A percentile compares a stretch with the other conserved stretches of the same genome.
These are phyloP conservation scores for Oikopleura dioica DNA, from an alignment of 23 tunicate genomes.

Conservation along the genomic window DNA sequence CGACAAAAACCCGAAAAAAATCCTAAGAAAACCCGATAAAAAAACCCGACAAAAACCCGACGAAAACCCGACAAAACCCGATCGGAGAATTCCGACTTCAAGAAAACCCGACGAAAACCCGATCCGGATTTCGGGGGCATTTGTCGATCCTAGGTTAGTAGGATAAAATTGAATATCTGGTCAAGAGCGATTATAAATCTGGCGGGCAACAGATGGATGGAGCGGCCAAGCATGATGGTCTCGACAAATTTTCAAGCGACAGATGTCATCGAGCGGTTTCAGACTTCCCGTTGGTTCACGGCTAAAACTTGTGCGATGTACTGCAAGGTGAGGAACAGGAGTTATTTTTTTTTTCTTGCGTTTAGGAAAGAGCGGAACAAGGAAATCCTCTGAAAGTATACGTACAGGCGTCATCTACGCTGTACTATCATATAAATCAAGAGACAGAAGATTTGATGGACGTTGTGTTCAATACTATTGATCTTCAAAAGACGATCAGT, in stretches of 20 bases:
- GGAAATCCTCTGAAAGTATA: neutral
- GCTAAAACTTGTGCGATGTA: neutral
- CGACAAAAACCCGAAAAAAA: too few relatives aligned
- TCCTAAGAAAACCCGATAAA: too few relatives aligned
- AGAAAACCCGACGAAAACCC: too few relatives aligned
- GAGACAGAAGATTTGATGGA: slow-evolving; percentile 11
- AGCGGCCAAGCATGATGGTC: neutral
- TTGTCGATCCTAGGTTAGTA: too few relatives aligned
- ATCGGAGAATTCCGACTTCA: too few relatives aligned
- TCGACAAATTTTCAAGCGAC: neutral
- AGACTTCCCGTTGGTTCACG: slow-evolving; percentile 1
- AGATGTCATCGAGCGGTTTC: neutral
- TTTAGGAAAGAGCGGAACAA: neutral
- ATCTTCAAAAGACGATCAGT: too few relatives aligned
- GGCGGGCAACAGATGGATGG: neutral
- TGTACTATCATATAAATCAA: neutral
- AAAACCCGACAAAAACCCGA: too few relatives aligned
- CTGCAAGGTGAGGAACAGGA: neutral
- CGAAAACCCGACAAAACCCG: too few relatives aligned
- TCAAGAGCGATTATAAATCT: neutral
- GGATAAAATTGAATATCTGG: too few relatives aligned
- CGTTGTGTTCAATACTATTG: too few relatives aligned
- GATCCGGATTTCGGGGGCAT: too few relatives aligned
- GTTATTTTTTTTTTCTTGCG: neutral
- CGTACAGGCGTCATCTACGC: neutral